Percentiles rank a stretch among this genome's conserved stretches.
phyloP scores from a whole-genome alignment of 1,140 invertebrate species.

The Drosophila prosaltans region DNA sequence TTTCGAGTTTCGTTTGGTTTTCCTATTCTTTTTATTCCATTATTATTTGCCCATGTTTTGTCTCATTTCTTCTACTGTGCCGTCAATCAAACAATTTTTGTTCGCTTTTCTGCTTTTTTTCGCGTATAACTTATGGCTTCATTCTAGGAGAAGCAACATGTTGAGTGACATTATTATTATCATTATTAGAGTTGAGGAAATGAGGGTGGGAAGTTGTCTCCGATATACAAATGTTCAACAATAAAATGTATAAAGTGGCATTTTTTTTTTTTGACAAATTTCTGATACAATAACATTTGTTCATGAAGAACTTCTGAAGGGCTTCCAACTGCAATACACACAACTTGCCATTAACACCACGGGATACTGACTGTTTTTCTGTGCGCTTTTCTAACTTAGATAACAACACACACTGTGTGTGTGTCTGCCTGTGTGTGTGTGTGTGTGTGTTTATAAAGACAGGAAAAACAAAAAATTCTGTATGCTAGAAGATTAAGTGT shows the following conservation, averaged over 20 bases:
- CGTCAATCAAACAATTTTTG: slow-evolving; percentile 36
- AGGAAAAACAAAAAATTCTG: background rate
- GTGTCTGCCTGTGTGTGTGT: no score
- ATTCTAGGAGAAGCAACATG: background rate
- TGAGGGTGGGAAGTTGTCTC: slow-evolving; percentile 4
- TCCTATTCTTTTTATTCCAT: background rate
- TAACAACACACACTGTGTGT: no score
- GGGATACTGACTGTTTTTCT: no score
- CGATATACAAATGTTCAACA: no score
- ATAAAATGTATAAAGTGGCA: no score
- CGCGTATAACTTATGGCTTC: background rate
- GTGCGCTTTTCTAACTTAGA: no score
- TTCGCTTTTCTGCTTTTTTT: background rate
- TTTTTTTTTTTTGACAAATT: no score
- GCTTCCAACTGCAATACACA: no score
- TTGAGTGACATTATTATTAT: slow-evolving; percentile 11
- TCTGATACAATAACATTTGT: no score
- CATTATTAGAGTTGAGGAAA: slow-evolving; percentile 1
- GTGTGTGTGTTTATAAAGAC: no score
- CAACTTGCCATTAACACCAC: no score
- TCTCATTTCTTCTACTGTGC: slow-evolving; percentile 14
- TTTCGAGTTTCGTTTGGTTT: slow-evolving; percentile 45
- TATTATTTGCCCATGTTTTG: background rate
- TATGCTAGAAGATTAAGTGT: background rate
- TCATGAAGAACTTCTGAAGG: no score